phyloP scores from a whole-genome alignment of 2,113 vertebrate genomes.

The Colinus virginianus region DNA sequence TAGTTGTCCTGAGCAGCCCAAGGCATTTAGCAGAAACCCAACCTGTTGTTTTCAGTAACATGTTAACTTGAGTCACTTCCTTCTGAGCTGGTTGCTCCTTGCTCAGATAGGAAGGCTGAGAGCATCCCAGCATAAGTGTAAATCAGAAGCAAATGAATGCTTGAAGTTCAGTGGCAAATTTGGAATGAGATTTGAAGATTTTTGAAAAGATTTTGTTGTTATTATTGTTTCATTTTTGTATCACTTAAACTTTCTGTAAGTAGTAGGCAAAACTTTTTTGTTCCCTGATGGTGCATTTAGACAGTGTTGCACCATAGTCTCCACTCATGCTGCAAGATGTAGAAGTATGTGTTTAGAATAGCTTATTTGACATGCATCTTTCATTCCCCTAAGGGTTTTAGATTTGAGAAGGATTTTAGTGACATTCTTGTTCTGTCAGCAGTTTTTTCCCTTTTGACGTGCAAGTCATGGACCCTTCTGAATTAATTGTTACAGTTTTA shows the following conservation, averaged over 20 bases:
- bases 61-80: neutral
- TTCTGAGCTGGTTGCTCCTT: neutral
- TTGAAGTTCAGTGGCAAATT: neutral
- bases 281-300: neutral
- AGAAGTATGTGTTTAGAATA: neutral
- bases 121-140: neutral
- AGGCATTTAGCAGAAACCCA: neutral
- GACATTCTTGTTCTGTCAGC: neutral
- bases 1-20: slow-evolving; percentile 9
- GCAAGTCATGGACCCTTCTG: neutral
- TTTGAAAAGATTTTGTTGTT: neutral
- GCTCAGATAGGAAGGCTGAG: neutral
- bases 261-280: neutral
- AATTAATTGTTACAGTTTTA: neutral
- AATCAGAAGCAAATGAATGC: neutral
- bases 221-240: neutral
- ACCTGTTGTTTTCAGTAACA: neutral
- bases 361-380: neutral
- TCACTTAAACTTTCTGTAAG: neutral
- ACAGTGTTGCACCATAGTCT: neutral
- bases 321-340: neutral
- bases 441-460: neutral
- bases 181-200: neutral
- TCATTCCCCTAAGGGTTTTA: neutral
- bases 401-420: slow-evolving; percentile 11